Base-by-base conservation (phyloP, 2,113 vertebrate genomes). In the Caracal caracal region DNA sequence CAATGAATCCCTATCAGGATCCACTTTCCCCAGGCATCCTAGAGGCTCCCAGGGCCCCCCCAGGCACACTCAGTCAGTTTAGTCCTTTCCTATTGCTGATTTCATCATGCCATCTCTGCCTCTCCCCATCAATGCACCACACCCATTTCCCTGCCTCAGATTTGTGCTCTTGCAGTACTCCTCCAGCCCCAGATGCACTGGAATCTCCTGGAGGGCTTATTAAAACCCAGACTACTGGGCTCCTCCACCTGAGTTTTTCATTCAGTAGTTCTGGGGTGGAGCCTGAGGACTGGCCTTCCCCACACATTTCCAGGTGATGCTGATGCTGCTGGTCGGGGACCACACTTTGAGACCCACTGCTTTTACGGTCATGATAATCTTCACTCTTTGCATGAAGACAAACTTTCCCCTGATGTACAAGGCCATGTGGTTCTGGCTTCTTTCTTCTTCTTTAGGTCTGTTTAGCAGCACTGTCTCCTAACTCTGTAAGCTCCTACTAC, bases 41-140 rank as follows among this genome's bases (percentile, higher is more conserved):
- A 1, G 17, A 47, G 56, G 20, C 24, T 90, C 33, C 75, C 40
- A 53, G 35, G 24, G 9, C 65, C 15, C 35, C 24, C 24, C 15
- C 20, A 9, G 20, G 3, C 1, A 12, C 40, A 75, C 0, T 51
- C 22, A n/a, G 33, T 51, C 35, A 24, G 5, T 24, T 0, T 26
- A 17, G 26, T 43, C 73, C 28, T 56, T 40, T 83, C 33, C 19
- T 2, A 3, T 51, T 17, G 40, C 10, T 10, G 11, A 61, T 24
- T n/a, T 88, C 51, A 88, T 59, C 65, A n/a, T 19, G 61, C 10
- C 3, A 1, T 26, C 3, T 20, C 15, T 28, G 2, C 9, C 1
- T 28, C 10, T 37, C 24, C 10, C 16, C 11, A 28, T 8, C 5
- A 16, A 66, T 16, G 30, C 26, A 5, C 3, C 0, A 3, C 16